These are phyloP conservation scores for Drosophila rhopaloa DNA, from an alignment of 1,140 invertebrate species.

Conservation along the genomic window DNA sequence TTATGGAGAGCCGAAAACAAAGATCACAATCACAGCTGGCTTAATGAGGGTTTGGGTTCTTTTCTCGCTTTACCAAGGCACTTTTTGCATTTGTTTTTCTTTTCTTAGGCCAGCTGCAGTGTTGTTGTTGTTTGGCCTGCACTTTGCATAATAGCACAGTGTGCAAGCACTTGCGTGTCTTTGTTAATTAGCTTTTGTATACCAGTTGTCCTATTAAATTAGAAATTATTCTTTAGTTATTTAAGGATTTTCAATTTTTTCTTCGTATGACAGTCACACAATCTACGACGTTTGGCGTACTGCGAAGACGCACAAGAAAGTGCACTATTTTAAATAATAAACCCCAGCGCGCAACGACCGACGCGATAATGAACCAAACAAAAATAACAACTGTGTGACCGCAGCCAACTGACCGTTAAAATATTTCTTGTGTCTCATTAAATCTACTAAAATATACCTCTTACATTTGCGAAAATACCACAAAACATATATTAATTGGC, in stretches of 20 bases:
- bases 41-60: background rate
- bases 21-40: conserved; percentile 20
- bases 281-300: background rate
- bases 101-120: conserved; percentile 16
- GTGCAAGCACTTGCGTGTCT: conserved; percentile 28
- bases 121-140: conserved; percentile 7
- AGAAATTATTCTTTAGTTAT: conserved; percentile 11
- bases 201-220: background rate
- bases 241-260: conserved; percentile 3
- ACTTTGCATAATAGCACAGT: conserved; percentile 49
- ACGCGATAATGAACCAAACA: conserved; percentile 1
- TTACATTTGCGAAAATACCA: too few species aligned
- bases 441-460: background rate
- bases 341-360: conserved; percentile 26
- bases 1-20: conserved; percentile 13
- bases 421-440: background rate
- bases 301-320: conserved; percentile 10
- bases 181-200: conserved; percentile 11
- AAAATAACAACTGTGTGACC: conserved; percentile 22
- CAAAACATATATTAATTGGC: too few species aligned
- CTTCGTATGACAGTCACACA: background rate
- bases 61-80: conserved; percentile 16
- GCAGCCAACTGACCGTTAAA: background rate
- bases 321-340: conserved; percentile 23
- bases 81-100: conserved; percentile 25